phyloP scores from a whole-genome alignment of 2,113 vertebrate species.

The Channa argus region DNA sequence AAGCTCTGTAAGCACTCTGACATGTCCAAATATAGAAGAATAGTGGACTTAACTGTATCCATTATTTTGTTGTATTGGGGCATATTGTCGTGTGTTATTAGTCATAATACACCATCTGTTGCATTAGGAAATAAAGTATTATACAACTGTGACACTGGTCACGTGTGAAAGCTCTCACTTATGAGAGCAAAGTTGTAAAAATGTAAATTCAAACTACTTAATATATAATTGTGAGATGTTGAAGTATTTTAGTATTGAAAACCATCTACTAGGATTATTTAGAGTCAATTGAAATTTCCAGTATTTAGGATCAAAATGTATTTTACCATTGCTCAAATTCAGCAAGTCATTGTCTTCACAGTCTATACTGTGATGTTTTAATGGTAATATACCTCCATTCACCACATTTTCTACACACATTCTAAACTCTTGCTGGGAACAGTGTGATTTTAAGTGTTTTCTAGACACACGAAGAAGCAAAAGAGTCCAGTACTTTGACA shows the following conservation, averaged over 20 bases:
- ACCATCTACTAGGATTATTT: no score
- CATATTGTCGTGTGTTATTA: constrained; percentile 15
- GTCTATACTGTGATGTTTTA: neutral
- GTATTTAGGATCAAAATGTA: no score
- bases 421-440: neutral
- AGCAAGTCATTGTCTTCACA: no score
- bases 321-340: no score
- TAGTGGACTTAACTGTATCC: neutral
- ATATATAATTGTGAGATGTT: neutral
- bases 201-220: neutral
- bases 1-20: constrained; percentile 17
- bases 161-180: constrained; percentile 14
- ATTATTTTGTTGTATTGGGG: constrained; percentile 1
- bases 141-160: constrained; percentile 16
- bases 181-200: neutral
- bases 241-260: neutral
- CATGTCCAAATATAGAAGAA: constrained; percentile 16
- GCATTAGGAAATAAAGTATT: constrained; percentile 59
- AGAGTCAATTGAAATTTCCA: no score
- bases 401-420: no score
- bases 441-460: no score
- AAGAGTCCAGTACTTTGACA: no score
- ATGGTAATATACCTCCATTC: neutral
- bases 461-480: no score
- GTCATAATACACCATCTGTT: constrained; percentile 31